Conservation (phyloP, 1,140 invertebrate species). For the Archegozetes longisetosus region DNA sequence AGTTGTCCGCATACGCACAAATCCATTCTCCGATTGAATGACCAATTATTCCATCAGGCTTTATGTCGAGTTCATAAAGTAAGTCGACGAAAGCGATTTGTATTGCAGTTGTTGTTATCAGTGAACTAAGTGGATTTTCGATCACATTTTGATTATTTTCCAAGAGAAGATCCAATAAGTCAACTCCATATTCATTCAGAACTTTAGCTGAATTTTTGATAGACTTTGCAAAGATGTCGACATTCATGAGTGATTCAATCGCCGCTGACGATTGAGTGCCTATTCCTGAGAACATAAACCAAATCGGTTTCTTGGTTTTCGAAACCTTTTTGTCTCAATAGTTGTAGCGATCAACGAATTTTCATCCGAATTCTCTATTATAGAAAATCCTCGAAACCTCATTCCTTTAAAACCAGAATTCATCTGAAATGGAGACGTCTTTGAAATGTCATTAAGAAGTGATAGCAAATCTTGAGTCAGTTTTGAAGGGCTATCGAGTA, state of each 20-base stretch:
- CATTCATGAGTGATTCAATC: slow-evolving; percentile 60
- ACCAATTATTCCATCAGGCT: slow-evolving; percentile 81
- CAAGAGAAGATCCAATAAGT: slow-evolving; percentile 9
- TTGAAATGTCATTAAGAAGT: slow-evolving; percentile 11
- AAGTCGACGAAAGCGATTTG: slow-evolving; percentile 83
- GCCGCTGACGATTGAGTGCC: slow-evolving; percentile 91
- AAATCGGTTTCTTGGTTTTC: slow-evolving; percentile 50
- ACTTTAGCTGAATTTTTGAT: neutral
- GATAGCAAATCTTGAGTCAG: slow-evolving; percentile 15
- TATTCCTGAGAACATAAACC: slow-evolving; percentile 93
- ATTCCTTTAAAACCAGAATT: neutral
- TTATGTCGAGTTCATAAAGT: slow-evolving; percentile 51
- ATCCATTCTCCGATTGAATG: slow-evolving; percentile 89
- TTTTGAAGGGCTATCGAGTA: slow-evolving; percentile 26
- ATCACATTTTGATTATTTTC: neutral
- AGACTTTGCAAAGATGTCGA: slow-evolving; percentile 35
- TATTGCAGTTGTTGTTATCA: slow-evolving; percentile 82
- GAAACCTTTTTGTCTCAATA: neutral
- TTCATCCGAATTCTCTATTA: neutral
- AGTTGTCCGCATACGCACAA: slow-evolving; percentile 91
- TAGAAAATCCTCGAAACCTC: neutral
- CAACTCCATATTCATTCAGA: neutral
- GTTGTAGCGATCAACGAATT: neutral
- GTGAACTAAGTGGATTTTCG: slow-evolving; percentile 32
- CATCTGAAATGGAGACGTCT: neutral